Conservation (phyloP, 2,888 invertebrate species). For the Drosophila formosana region DNA sequence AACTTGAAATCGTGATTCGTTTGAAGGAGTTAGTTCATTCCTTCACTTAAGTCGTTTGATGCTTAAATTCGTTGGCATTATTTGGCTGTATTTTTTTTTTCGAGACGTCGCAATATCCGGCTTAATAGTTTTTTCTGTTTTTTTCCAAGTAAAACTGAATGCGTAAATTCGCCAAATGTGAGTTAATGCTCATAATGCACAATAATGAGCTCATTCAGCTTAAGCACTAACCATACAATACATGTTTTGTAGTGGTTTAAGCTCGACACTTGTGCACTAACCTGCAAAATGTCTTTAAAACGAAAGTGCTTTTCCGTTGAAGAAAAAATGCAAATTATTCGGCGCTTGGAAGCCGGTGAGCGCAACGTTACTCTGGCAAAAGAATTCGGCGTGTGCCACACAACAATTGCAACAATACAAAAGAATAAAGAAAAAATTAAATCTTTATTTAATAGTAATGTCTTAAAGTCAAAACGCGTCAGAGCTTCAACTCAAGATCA, state of each 20-base stretch:
- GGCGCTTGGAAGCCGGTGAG: slow-evolving; percentile 29
- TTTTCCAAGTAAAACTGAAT: no score
- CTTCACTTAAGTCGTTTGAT: no score
- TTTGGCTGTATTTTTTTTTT: no score
- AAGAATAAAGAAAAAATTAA: slow-evolving; percentile 24
- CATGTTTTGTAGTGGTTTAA: neutral
- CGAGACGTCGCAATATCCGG: no score
- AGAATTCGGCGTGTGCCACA: slow-evolving; percentile 23
- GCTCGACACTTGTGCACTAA: neutral
- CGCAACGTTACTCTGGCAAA: slow-evolving; percentile 30
- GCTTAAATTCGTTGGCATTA: no score
- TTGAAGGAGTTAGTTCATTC: no score
- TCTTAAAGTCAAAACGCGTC: slow-evolving; percentile 17
- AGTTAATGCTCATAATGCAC: no score
- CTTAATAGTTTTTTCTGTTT: no score
- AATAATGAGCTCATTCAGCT: neutral
- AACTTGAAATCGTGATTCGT: no score
- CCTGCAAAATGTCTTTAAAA: slow-evolving; percentile 20
- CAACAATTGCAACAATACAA: slow-evolving; percentile 33
- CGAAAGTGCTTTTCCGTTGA: slow-evolving; percentile 16
- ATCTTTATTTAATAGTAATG: slow-evolving; percentile 14
- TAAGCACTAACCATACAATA: no score
- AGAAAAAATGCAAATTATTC: slow-evolving; percentile 29
- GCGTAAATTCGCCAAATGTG: no score
- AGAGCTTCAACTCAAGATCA: slow-evolving; percentile 16